Conservation (phyloP, 2,888 invertebrate species). For the Agelastica alni region DNA sequence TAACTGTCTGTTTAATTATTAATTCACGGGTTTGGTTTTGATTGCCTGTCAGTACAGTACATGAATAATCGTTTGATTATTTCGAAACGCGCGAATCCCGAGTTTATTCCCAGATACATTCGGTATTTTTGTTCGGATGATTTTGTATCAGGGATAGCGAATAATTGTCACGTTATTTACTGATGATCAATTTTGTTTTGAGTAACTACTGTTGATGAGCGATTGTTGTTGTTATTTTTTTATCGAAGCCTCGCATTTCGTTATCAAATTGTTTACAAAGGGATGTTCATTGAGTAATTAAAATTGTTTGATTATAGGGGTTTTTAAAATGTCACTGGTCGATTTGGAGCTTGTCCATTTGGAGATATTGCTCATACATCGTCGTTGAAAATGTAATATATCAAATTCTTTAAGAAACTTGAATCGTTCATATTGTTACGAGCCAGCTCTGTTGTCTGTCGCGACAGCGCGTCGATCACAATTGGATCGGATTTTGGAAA, state of each 20-base stretch:
- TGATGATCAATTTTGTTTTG: slow-evolving; percentile 20
- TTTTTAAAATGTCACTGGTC: too few species aligned
- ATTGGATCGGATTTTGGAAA: too few species aligned
- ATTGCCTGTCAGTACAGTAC: slow-evolving; percentile 34
- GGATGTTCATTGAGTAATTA: too few species aligned
- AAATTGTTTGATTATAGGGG: too few species aligned
- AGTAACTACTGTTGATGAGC: slow-evolving; percentile 14
- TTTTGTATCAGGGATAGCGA: slow-evolving; percentile 10
- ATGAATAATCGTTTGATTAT: slow-evolving; percentile 36
- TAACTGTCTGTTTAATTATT: slow-evolving; percentile 40
- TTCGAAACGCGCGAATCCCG: slow-evolving; percentile 27
- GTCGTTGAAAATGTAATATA: too few species aligned
- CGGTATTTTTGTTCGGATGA: slow-evolving; percentile 17
- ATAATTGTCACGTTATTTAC: slow-evolving; percentile 2
- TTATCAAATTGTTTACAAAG: neutral
- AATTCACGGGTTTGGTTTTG: slow-evolving; percentile 38
- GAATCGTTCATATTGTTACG: too few species aligned
- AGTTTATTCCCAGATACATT: slow-evolving; percentile 21
- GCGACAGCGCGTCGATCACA: too few species aligned
- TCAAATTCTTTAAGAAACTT: too few species aligned
- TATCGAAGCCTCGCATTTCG: slow-evolving; percentile 9
- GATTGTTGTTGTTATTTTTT: slow-evolving; percentile 18
- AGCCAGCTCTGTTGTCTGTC: too few species aligned
- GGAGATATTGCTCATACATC: too few species aligned
- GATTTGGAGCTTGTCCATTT: too few species aligned